Conservation (phyloP, 2,113 vertebrate genomes). For the Entosphenus tridentatus region DNA sequence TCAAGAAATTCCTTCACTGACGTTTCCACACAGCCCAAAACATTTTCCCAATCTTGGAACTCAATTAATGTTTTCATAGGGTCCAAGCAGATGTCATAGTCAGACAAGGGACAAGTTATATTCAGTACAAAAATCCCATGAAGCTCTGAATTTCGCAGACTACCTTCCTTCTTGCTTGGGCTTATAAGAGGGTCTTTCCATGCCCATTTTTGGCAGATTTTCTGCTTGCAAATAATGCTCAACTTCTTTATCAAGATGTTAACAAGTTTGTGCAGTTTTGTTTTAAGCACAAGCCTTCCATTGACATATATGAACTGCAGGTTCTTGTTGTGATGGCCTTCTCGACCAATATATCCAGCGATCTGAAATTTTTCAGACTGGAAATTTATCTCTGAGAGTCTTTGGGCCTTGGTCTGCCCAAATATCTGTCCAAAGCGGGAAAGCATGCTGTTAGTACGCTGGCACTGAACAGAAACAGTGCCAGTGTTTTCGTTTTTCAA, state of each 20-base stretch:
- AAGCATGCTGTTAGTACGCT: conserved; percentile 43
- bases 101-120: conserved; percentile 40
- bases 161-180: conserved; percentile 19
- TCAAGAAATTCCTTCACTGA: conserved; percentile 52
- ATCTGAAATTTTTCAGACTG: conserved; percentile 35
- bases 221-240: conserved; percentile 32
- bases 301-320: conserved; percentile 79
- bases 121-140: conserved; percentile 56
- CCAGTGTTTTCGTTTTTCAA: conserved; percentile 51
- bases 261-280: conserved; percentile 64
- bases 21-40: conserved; percentile 48
- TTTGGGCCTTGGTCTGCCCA: conserved; percentile 38
- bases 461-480: conserved; percentile 53
- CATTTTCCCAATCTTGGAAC: conserved; percentile 60
- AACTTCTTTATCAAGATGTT: conserved; percentile 49
- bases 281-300: conserved; percentile 53
- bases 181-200: neutral
- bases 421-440: conserved; percentile 79
- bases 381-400: conserved; percentile 42
- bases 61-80: conserved; percentile 77
- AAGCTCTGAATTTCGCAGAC: conserved; percentile 26
- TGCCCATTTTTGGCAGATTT: conserved; percentile 16
- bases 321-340: conserved; percentile 71
- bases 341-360: conserved; percentile 43
- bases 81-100: conserved; percentile 74